These are phyloP conservation scores for Montipora sp. DNA, from an alignment of 64 coral and sea anemone species.

Conservation along the genomic window DNA sequence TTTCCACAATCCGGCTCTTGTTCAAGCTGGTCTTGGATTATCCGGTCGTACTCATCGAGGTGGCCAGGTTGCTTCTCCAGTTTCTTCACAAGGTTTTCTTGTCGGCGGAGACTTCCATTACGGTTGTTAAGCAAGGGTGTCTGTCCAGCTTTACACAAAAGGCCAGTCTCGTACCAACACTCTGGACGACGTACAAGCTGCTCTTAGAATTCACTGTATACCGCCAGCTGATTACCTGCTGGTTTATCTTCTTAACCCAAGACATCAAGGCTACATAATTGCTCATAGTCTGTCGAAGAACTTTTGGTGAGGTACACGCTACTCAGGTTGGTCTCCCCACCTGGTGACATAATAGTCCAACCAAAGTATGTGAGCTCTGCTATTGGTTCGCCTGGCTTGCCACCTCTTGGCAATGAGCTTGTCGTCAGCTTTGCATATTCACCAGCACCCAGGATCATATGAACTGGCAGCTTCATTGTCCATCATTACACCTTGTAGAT, in stretches of 20 bases:
- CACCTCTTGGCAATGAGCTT: conserved; percentile 19
- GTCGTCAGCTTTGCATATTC: conserved; percentile 50
- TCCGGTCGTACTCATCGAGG: conserved; percentile 19
- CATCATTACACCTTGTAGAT: conserved; percentile 49
- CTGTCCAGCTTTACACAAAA: conserved; percentile 22
- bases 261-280: conserved; percentile 49
- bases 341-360: conserved; percentile 51
- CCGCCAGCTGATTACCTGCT: background rate
- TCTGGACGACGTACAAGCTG: conserved; percentile 1
- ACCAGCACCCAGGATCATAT: conserved; percentile 40
- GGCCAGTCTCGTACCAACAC: conserved; percentile 32
- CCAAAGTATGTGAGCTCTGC: conserved; percentile 51
- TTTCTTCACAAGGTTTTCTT: conserved; percentile 34
- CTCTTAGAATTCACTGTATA: conserved; percentile 38
- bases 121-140: conserved; percentile 19
- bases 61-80: background rate
- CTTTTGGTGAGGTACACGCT: conserved; percentile 37
- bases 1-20: conserved; percentile 37
- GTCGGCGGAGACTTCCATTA: conserved; percentile 33
- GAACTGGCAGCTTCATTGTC: conserved; percentile 37
- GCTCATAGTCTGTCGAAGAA: background rate
- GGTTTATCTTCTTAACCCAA: conserved; percentile 32
- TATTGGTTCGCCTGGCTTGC: conserved; percentile 37
- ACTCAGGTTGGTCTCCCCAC: conserved; percentile 3
- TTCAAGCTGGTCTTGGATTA: conserved; percentile 31